Evolutionary conservation across 30 jellyfish, hydroid and myxozoan genomes (phyloP), one percentile per base, ranked within the genome.

Genomic region (Calvadosia cruxmelitensis): DNA sequence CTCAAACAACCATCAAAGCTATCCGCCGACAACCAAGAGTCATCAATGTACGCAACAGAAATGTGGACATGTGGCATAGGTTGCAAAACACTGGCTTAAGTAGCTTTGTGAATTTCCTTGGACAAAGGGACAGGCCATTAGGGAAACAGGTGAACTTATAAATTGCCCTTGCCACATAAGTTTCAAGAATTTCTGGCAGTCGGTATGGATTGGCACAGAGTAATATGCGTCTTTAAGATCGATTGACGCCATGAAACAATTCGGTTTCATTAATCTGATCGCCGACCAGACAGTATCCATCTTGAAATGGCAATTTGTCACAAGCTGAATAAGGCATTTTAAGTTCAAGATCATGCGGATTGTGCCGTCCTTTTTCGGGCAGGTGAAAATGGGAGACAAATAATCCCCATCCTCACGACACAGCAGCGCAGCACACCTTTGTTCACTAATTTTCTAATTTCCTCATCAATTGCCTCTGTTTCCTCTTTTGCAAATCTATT

Each of bases 211-310:
- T 42, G 57, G 57, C 15, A 42, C 57, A 10, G 57, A 5, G 10
- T 23, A 65, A 15, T 26, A 31, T 26, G 66, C 74, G 29, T 26
- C 29, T 30, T 65, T 65, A 3, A 65, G 66, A 29, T 65, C 74
- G 5, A 65, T 7, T 13, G 74, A 65, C 26, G 66, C 29, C 74
- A 65, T 31, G 74, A 15, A 65, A 65, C 74, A 65, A 65, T 29
- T 29, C 29, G 66, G 25, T 20, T 65, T 29, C 25, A 7, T 65
- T 5, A 65, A 7, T 65, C 29, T 30, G 3, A 42, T 20, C 25
- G 74, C 74, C 25, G 74, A 7, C 29, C 25, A 15, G 25, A 65
- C 23, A 5, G 74, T 13, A 13, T 65, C 74, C 66, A 65, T 31
- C 66, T 65, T 65, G 29, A 29, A 65, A 65, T 65, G 74, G 12